Evolutionary conservation across 2,888 invertebrate genomes (phyloP).

Genomic region (Cryptocheilus praepositus): DNA sequence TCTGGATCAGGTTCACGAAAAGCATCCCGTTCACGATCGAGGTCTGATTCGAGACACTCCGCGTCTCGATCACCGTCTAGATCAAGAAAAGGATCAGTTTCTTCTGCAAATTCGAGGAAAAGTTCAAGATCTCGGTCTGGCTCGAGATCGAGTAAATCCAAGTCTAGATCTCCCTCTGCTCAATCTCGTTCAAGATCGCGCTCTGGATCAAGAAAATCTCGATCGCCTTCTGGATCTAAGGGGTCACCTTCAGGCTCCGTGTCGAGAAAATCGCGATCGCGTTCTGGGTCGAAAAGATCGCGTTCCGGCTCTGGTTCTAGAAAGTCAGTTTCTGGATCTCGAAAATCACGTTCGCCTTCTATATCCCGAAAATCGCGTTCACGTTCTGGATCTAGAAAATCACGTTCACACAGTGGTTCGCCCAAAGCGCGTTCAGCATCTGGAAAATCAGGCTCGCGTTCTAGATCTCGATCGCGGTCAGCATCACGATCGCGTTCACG

Average conservation of each 20-base stretch:
- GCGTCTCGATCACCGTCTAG: slow-evolving; percentile 52
- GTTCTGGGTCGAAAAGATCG: slow-evolving; percentile 21
- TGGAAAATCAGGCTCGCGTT: slow-evolving; percentile 51
- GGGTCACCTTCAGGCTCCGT: slow-evolving; percentile 38
- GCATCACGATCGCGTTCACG: slow-evolving; percentile 53
- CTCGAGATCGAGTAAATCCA: slow-evolving; percentile 59
- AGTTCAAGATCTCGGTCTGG: slow-evolving; percentile 50
- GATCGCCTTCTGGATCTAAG: slow-evolving; percentile 48
- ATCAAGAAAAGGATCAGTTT: slow-evolving; percentile 54
- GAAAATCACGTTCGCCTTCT: slow-evolving; percentile 54
- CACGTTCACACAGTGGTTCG: slow-evolving; percentile 49
- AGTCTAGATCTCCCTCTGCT: slow-evolving; percentile 58
- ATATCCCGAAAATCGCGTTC: slow-evolving; percentile 55
- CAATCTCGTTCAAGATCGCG: slow-evolving; percentile 71
- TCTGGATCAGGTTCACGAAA: slow-evolving; percentile 49
- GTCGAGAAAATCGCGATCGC: slow-evolving; percentile 29
- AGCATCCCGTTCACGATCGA: slow-evolving; percentile 41
- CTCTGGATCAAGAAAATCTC: slow-evolving; percentile 63
- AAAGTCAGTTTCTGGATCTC: slow-evolving; percentile 48
- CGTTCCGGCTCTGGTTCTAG: slow-evolving; percentile 41
- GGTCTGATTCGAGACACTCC: slow-evolving; percentile 49
- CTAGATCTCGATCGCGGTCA: slow-evolving; percentile 60
- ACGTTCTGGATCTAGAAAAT: slow-evolving; percentile 54
- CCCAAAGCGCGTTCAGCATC: slow-evolving; percentile 57
- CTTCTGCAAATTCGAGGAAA: slow-evolving; percentile 39